Percentiles rank a stretch among this genome's conserved stretches.
phyloP scores from a whole-genome alignment of 2,113 vertebrate genomes.

The Sapayoa aenigma region DNA sequence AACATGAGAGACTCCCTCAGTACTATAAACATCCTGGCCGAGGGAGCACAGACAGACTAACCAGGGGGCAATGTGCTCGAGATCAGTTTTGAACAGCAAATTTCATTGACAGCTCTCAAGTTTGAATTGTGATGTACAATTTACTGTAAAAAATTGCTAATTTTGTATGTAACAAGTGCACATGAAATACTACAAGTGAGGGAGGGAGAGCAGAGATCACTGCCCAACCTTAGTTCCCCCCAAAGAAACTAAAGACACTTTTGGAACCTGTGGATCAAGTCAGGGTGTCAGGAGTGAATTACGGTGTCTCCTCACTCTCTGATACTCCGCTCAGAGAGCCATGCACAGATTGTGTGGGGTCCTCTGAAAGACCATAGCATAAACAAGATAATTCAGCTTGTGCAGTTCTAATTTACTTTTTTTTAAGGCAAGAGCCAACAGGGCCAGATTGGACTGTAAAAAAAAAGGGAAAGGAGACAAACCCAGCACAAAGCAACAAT shows the following conservation, averaged over 20 bases:
- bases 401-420: constrained; percentile 17
- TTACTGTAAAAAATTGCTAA: background rate
- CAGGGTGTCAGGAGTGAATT: background rate
- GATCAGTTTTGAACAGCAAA: constrained; percentile 33
- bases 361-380: background rate
- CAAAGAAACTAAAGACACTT: background rate
- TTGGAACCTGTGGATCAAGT: background rate
- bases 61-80: constrained; percentile 45
- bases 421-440: constrained; percentile 32
- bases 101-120: constrained; percentile 54
- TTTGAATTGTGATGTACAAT: constrained; percentile 2
- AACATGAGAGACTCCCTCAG: constrained; percentile 61
- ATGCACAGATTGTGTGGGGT: background rate
- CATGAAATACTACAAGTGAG: background rate
- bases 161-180: background rate
- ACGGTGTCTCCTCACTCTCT: background rate
- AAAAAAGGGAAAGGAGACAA: constrained; percentile 44
- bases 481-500: constrained; percentile 18
- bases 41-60: constrained; percentile 15
- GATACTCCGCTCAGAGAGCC: background rate
- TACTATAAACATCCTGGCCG: constrained; percentile 57
- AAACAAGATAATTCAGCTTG: constrained; percentile 28
- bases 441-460: background rate
- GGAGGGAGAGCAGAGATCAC: background rate
- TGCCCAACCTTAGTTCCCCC: background rate